Base-by-base conservation (phyloP, 2,113 vertebrate species). In the Dicaeum eximium region DNA sequence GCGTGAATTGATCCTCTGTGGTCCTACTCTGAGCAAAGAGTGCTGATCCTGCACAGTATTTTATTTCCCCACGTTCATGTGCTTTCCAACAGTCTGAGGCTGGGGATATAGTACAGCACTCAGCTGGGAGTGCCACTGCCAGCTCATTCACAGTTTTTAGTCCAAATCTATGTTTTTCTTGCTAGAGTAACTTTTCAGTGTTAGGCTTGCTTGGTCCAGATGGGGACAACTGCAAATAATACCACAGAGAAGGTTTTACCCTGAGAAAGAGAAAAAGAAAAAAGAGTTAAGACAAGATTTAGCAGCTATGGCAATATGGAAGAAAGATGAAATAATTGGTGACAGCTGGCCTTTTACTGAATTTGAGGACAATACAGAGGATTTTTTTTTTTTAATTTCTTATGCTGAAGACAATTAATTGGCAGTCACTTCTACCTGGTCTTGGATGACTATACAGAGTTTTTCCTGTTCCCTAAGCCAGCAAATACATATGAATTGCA, bases 11-110 rank as follows among this genome's bases (percentile, higher is more conserved):
- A 19, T 87, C 33, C 58, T 80, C 27, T 15, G 3, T 14, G 15
- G 4, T 37, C 37, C 23, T 37, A 3, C 1, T 5, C 3, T 0
- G 1, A 28, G 10, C 22, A 44, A 70, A 19, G 15, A 17, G 10
- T 28, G 19, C 23, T 75, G 65, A 54, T 60, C 23, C 28, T 56
- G 48, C 37, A 11, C 2, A 40, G 12, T 1, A 3, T 57, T 74
- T 71, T 18, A 38, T 16, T 73, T 67, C 40, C 74, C 12, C 24
- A 42, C 44, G 18, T 4, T 70, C 9, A 7, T 1, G 21, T 51
- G 15, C 4, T 44, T 65, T 56, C 17, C 16, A 22, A 33, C 23
- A 47, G 0, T 1, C 8, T 50, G 50, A 23, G 27, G 9, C 14
- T 64, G n/a, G 57, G 30, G 35, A 58, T 25, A 3, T 4, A 51